phyloP scores from a whole-genome alignment of 2,113 vertebrate genomes.

The Hiodon tergisus region DNA sequence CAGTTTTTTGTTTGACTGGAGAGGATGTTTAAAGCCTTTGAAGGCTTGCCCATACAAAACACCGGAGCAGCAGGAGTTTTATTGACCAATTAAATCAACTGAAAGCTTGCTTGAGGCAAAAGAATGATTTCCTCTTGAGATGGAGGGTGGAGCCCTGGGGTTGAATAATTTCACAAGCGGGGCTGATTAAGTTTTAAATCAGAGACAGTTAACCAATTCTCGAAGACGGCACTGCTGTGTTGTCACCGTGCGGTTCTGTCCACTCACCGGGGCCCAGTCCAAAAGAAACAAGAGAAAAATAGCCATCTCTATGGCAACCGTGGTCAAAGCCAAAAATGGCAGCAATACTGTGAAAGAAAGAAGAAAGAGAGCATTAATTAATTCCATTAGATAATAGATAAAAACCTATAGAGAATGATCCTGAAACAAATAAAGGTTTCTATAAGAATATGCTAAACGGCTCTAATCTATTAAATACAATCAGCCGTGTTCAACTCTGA shows the following conservation, averaged over 20 bases:
- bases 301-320: conserved; percentile 17
- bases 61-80: conserved; percentile 8
- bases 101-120: neutral
- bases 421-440: neutral
- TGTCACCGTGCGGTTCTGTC: neutral
- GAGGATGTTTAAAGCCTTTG: conserved; percentile 4
- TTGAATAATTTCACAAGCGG: neutral
- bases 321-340: conserved; percentile 2
- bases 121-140: neutral
- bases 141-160: neutral
- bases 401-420: neutral
- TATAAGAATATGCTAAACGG: neutral
- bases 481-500: too few species aligned
- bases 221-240: neutral
- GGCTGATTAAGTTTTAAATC: neutral
- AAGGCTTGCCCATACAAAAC: conserved; percentile 5
- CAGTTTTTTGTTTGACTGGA: conserved; percentile 3
- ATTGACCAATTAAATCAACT: conserved; percentile 18
- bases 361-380: conserved; percentile 18
- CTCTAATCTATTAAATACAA: neutral
- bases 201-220: neutral
- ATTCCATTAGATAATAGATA: neutral
- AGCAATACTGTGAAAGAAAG: conserved; percentile 3
- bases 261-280: conserved; percentile 8
- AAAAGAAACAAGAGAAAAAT: neutral